phyloP scores from a whole-genome alignment of 35 echinoderm and acorn worm species.

The Eucidaris tribuloides region DNA sequence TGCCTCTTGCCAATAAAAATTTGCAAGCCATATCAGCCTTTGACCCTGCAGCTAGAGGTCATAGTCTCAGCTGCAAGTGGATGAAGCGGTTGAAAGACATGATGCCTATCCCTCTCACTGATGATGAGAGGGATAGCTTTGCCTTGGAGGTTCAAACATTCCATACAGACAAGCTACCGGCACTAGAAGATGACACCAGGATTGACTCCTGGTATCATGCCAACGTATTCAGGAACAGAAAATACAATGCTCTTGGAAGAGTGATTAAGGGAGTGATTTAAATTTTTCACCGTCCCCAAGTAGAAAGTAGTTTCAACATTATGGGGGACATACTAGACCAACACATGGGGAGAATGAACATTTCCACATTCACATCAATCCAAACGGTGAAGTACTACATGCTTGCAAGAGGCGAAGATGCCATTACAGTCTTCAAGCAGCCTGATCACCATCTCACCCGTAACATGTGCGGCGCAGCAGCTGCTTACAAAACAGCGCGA shows the following conservation, averaged over 20 bases:
- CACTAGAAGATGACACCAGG: neutral
- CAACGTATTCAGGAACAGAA: neutral
- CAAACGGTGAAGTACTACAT: neutral
- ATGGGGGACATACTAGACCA: neutral
- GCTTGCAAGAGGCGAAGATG: neutral
- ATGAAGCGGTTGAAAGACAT: neutral
- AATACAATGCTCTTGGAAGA: neutral
- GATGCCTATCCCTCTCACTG: too few relatives aligned
- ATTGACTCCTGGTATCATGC: neutral
- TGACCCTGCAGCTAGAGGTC: neutral
- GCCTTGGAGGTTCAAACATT: conserved; percentile 4
- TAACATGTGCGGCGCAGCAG: neutral
- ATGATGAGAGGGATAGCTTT: conserved; percentile 1
- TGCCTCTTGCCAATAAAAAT: neutral
- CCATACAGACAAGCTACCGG: conserved; percentile 2
- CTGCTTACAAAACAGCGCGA: neutral
- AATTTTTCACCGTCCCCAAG: neutral
- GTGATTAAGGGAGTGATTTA: neutral
- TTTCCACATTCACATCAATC: neutral
- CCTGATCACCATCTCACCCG: neutral
- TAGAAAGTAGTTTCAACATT: neutral
- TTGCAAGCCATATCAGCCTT: neutral
- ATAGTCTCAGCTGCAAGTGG: neutral
- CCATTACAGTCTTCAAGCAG: neutral
- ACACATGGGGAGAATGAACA: neutral